Base-by-base conservation (phyloP, 2,888 invertebrate species). In the Adelphocoris suturalis region DNA sequence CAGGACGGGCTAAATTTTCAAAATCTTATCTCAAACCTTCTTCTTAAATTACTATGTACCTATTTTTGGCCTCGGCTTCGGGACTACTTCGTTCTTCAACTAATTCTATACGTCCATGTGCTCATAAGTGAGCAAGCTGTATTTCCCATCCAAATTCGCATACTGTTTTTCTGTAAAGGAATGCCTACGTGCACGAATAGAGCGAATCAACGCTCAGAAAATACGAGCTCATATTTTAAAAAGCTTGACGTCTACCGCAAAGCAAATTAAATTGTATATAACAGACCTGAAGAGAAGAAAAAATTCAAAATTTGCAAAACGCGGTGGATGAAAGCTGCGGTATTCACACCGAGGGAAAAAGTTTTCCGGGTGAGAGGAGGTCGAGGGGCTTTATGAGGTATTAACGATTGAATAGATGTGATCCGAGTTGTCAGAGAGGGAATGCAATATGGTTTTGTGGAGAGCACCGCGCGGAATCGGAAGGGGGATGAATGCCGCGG, bases 361-460 rank as follows among this genome's bases (percentile, higher is more conserved):
- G 48, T 82, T 82, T 82, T 82, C 52, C 82, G 82, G 82, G 48
- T 52, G 82, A 82, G 82, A 82, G 55, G 82, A 82, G 55, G 82
- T 52, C 23, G 82, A 82, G 55, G 78, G 47, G 82, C 82, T 52
- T 82, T 52, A 82, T 82, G 82, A 82, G 82, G 82, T 82, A 82
- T 82, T 82, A 82, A 52, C 82, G 82, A 82, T 82, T 82, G 82
- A 82, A 82, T 82, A 82, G 82, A 82, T 82, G 82, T 82, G 82
- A 82, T 82, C 48, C 52, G 82, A 48, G 82, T 82, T 82, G 82
- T 82, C 82, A 82, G 82, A 19, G 47, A 52, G 82, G 55, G 47
- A 82, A 27, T 52, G 82, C 82, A 82, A 82, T 82, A 82, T 82
- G 82, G 82, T 82, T 82, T 37, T 48, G 82, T 37, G 82, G 82